Evolutionary conservation across 2,797 vertebrate species (phyloP).

Genomic region (Coracias cyanogaster): DNA sequence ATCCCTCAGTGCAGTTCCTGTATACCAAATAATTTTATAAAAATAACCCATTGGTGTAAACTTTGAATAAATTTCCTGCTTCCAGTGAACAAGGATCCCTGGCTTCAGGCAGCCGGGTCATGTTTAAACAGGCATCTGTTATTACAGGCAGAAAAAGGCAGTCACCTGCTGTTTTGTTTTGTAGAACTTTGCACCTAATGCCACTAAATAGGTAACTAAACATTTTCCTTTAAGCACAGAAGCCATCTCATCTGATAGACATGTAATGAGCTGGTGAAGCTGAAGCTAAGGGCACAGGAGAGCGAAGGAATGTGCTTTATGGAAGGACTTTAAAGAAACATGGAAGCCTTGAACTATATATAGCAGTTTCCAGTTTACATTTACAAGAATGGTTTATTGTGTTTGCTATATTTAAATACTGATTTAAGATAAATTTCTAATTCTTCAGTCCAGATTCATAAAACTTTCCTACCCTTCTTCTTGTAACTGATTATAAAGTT

Average conservation of each 20-base stretch:
- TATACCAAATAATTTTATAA: slow-evolving; percentile 11
- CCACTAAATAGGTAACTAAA: not conserved
- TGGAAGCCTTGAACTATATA: not conserved
- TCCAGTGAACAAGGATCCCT: not conserved
- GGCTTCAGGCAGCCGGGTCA: not conserved
- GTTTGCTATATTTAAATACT: not conserved
- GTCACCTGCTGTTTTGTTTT: not conserved
- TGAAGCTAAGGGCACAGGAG: not conserved
- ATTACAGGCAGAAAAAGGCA: not conserved
- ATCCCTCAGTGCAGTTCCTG: not conserved
- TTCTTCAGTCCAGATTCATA: not conserved
- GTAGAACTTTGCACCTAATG: not conserved
- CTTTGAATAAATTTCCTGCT: slow-evolving; percentile 3
- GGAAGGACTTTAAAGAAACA: not conserved
- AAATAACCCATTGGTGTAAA: not conserved
- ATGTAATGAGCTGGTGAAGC: not conserved
- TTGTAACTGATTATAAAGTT: not conserved
- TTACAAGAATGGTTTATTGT: not conserved
- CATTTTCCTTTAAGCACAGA: not conserved
- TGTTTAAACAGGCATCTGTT: slow-evolving; percentile 2
- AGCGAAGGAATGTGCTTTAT: rapidly evolving
- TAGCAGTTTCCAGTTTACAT: not conserved
- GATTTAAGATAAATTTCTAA: not conserved
- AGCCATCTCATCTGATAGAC: not conserved
- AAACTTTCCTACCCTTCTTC: not conserved